These are phyloP conservation scores for Labeo calbasu DNA, from an alignment of 2,797 vertebrate species.

Conservation along the genomic window DNA sequence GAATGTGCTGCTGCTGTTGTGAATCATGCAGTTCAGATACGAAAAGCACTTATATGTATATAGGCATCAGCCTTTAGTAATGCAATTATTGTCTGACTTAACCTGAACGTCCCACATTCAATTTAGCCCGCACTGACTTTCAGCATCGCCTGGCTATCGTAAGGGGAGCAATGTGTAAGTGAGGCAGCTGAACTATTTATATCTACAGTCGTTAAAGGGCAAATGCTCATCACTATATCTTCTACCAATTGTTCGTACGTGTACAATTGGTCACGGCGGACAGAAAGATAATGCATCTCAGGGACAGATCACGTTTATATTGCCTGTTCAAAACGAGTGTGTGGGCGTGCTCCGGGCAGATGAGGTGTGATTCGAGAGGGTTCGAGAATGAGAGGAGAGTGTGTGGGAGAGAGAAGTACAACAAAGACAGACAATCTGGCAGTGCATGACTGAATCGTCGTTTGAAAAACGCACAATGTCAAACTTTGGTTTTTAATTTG, in stretches of 20 bases:
- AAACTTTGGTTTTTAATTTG: conserved; percentile 15
- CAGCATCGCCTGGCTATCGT: not conserved
- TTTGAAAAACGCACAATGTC: conserved; percentile 11
- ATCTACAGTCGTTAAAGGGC: conserved; percentile 1
- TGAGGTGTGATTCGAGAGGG: conserved; percentile 57
- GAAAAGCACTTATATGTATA: conserved; percentile 38
- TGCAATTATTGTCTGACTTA: not conserved
- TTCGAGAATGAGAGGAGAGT: conserved; percentile 50
- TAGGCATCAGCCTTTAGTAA: not conserved
- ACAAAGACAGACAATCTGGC: conserved; percentile 55
- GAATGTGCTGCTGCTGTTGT: conserved; percentile 50
- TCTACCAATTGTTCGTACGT: conserved; percentile 8
- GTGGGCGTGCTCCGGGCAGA: conserved; percentile 57
- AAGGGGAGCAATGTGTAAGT: not conserved
- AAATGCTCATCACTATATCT: not conserved
- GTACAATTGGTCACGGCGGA: conserved; percentile 25
- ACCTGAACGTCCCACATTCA: not conserved
- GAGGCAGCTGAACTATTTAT: conserved; percentile 1
- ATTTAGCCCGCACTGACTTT: conserved; percentile 4
- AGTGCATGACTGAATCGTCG: conserved; percentile 9
- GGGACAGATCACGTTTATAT: conserved; percentile 48
- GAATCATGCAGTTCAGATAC: conserved; percentile 35
- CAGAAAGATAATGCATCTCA: conserved; percentile 29
- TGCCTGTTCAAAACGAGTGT: conserved; percentile 48
- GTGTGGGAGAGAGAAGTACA: conserved; percentile 55